Evolutionary conservation across 2,797 vertebrate species (phyloP), one percentile per base, ranked within the genome.

Genomic region (Cyclopterus lumpus): DNA sequence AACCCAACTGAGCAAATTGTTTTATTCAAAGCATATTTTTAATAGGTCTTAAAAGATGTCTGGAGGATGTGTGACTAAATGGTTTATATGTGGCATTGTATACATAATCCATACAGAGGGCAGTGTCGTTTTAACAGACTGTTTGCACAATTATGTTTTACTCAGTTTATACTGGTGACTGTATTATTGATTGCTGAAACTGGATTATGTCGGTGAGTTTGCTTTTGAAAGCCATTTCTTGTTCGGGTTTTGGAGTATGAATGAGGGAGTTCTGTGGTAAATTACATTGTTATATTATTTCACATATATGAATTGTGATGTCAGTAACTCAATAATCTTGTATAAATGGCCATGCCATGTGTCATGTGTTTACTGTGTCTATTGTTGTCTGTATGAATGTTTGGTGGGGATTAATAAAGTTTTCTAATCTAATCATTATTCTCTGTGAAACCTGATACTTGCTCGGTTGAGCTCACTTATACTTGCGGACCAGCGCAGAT

Each of bases 111-210:
- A 88, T 75, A 10, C 48, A 83, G 85, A 60, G 75, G 82, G 86
- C 88, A 89, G 77, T 84, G 84, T 88, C 86, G 82, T 22, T 2
- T 62, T 24, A 22, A 65, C 48, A 55, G 8, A 71, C 6, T 24
- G 26, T 48, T 44, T 38, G 22, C 42, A 59, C 54, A 77, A 32
- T 44, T 14, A 48, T 4, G 1, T 72, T n/a, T 57, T 18, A 55
- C 12, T 59, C 4, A 5, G 18, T 10, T 0, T 16, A 32, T 40
- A n/a, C 14, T 40, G n/a, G 24, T 22, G 38, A 59, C 15, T 24
- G 3, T 22, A 15, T 28, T 55, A 44, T 48, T n/a, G 20, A 8
- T 32, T 53, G 15, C 26, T 26, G 7, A 42, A 15, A 38, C 14
- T 6, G 28, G 2, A 4, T 38, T 26, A 14, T 26, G 64, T 34